phyloP scores from a whole-genome alignment of 2,797 vertebrate genomes.

The Chelonia mydas region DNA sequence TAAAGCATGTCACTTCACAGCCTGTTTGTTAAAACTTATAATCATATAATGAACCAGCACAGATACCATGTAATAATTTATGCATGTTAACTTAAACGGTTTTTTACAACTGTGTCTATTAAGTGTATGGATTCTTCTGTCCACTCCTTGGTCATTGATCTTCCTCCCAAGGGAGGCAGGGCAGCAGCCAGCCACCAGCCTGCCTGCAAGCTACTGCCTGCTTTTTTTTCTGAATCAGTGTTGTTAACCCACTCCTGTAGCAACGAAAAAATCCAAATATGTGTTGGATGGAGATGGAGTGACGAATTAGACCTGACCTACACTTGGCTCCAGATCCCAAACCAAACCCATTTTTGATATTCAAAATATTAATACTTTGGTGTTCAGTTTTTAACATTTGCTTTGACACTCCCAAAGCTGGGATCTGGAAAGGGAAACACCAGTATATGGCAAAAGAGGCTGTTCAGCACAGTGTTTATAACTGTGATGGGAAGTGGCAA shows the following conservation, averaged over 20 bases:
- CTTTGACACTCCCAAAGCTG: neutral
- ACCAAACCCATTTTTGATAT: neutral
- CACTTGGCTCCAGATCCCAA: neutral
- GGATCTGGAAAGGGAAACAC: neutral
- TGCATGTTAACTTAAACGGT: fast-evolving
- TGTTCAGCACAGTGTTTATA: neutral
- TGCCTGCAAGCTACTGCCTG: neutral
- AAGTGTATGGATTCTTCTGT: neutral
- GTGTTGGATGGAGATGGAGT: neutral
- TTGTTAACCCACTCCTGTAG: neutral
- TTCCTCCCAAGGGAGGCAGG: constrained; percentile 9
- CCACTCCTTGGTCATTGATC: neutral
- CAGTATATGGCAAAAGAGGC: neutral
- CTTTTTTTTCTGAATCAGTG: constrained; percentile 14
- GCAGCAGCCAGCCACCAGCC: neutral
- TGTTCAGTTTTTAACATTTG: constrained; percentile 1
- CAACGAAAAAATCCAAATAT: neutral
- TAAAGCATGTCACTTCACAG: neutral
- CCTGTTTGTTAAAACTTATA: neutral
- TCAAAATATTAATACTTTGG: neutral
- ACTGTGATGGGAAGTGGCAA: neutral
- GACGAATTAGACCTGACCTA: neutral
- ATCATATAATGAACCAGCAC: neutral
- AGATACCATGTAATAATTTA: neutral
- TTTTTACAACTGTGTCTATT: neutral